Base-by-base conservation (phyloP, 2,113 vertebrate genomes). In the Corythaeola cristata region DNA sequence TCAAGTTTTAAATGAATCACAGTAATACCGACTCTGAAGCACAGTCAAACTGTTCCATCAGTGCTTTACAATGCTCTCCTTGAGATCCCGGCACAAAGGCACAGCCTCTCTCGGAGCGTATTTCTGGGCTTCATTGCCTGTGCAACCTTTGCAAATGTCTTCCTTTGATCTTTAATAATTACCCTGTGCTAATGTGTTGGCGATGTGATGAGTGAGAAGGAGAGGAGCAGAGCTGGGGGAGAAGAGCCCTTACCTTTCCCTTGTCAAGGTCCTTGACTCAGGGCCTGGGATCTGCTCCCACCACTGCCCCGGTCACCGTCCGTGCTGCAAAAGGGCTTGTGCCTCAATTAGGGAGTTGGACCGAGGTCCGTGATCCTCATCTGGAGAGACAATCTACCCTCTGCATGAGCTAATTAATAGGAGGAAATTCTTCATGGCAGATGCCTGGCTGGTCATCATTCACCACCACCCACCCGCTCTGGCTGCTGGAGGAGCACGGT, bases 1-100 rank as follows among this genome's bases (percentile, higher is more conserved):
- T 96, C 96, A 89, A 93, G 84, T 89, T 89, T 93, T 55, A 92
- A 67, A 90, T 55, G 86, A 93, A 71, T 59, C 5, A 5, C 84
- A 84, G 63, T 15, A 41, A 33, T 39, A 55, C 50, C 0, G 0
- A 55, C 73, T 76, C 35, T 50, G 94, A 69, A 88, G 63, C 76
- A 12, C 72, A 69, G 96, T 67, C 73, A 78, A 82, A 77, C 55
- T 63, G 73, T 52, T 83, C 71, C 86, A 68, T 78, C 71, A 69
- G 81, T 23, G 24, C 71, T 82, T 71, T 21, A 86, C 63, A 8
- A 64, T 8, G 15, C 27, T 79, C 74, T 94, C 91, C 93, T 85
- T 75, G 80, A 95, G 91, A 89, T 78, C 52, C 69, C 10, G 5
- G 56, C 76, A 79, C 77, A 79, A 75, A 96, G 72, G 56, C 56